These are phyloP conservation scores for Thamnaconus septentrionalis DNA, from an alignment of 2,113 vertebrate species.

Conservation along the genomic window DNA sequence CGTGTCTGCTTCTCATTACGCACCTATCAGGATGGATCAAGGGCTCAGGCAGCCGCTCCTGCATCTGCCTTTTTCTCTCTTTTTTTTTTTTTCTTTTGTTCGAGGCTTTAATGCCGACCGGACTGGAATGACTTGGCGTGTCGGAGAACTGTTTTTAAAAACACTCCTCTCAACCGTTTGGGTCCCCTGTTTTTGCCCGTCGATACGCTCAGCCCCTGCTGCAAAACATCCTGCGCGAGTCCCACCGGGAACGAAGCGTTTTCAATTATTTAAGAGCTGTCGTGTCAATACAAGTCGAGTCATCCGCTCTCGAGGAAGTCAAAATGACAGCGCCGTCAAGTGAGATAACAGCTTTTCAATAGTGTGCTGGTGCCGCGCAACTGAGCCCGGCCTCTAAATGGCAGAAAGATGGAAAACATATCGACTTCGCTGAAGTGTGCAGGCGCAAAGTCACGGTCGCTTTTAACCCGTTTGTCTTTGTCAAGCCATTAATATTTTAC, in stretches of 20 bases:
- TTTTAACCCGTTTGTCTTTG: too few species aligned
- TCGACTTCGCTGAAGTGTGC: too few species aligned
- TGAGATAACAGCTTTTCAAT: conserved; percentile 44
- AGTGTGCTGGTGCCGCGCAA: conserved; percentile 9
- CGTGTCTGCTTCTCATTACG: conserved; percentile 75
- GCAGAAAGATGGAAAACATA: conserved; percentile 25
- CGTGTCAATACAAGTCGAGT: conserved; percentile 26
- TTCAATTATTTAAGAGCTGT: conserved; percentile 52
- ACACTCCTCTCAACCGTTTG: conserved; percentile 56
- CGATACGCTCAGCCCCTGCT: too few species aligned
- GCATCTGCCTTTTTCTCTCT: conserved; percentile 62
- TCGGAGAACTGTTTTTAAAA: conserved; percentile 50
- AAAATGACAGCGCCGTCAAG: conserved; percentile 47
- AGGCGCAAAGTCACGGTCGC: too few species aligned
- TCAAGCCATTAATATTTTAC: too few species aligned
- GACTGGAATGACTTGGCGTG: conserved; percentile 43
- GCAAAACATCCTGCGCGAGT: too few species aligned
- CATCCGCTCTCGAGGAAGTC: conserved; percentile 38
- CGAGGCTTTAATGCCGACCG: conserved; percentile 59
- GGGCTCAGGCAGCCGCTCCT: conserved; percentile 52
- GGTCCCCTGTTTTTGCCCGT: background rate
- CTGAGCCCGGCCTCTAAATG: conserved; percentile 13
- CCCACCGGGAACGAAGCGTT: conserved; percentile 9
- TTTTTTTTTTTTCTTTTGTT: conserved; percentile 70
- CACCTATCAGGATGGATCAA: conserved; percentile 68